phyloP scores from a whole-genome alignment of 2,888 invertebrate species.

The Himalopsyche kuldschensis region DNA sequence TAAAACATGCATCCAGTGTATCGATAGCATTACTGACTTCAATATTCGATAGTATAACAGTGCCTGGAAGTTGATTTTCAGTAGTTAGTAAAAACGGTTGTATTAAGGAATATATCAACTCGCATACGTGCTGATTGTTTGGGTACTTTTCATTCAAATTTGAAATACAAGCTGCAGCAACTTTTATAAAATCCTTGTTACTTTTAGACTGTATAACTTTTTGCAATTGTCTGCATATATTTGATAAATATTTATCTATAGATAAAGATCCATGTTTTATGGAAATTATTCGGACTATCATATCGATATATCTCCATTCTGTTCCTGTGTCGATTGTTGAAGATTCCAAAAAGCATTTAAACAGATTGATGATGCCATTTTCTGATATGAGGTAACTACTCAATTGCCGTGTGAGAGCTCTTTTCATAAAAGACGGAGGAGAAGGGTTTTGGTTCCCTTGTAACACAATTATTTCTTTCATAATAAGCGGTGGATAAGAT shows the following conservation, averaged over 20 bases:
- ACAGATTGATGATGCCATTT: conserved; percentile 67
- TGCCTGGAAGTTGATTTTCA: conserved; percentile 45
- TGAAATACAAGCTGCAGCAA: conserved; percentile 61
- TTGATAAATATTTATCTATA: conserved; percentile 57
- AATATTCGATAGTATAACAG: conserved; percentile 48
- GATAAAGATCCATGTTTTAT: conserved; percentile 55
- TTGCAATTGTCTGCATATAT: conserved; percentile 58
- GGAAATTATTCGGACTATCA: conserved; percentile 66
- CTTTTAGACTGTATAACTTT: conserved; percentile 51
- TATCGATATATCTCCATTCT: conserved; percentile 70
- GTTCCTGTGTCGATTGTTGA: conserved; percentile 58
- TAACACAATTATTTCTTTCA: conserved; percentile 71
- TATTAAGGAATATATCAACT: conserved; percentile 48
- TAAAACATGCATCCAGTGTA: conserved; percentile 49
- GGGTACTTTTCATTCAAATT: conserved; percentile 57
- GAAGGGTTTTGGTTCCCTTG: conserved; percentile 56
- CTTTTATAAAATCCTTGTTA: conserved; percentile 51
- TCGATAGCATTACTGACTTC: conserved; percentile 51
- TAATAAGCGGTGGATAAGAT: conserved; percentile 63
- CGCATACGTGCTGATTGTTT: conserved; percentile 48
- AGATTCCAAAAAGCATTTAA: conserved; percentile 66
- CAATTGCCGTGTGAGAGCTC: conserved; percentile 62
- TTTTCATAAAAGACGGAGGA: conserved; percentile 66
- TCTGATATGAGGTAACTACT: conserved; percentile 61
- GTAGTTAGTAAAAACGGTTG: conserved; percentile 43